phyloP scores from a whole-genome alignment of 2,888 invertebrate genomes.

The Drosophila austrosaltans region DNA sequence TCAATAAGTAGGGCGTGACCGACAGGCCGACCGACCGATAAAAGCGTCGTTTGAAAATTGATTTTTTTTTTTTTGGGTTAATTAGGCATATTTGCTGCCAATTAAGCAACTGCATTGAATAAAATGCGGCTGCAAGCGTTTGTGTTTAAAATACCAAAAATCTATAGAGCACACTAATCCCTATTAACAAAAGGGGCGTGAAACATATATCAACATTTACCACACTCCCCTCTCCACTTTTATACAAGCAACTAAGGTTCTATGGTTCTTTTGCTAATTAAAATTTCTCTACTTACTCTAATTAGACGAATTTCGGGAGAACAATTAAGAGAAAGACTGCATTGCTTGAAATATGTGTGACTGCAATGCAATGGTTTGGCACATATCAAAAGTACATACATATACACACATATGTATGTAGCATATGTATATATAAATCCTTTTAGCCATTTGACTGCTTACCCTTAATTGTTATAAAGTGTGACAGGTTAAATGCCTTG shows the following conservation, averaged over 20 bases:
- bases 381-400: too few species aligned
- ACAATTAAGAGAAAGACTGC: slow-evolving; percentile 27
- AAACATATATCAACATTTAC: too few species aligned
- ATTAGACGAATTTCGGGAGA: background rate
- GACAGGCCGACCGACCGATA: background rate
- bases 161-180: too few species aligned
- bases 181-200: too few species aligned
- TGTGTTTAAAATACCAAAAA: too few species aligned
- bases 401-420: too few species aligned
- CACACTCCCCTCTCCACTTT: too few species aligned
- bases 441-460: slow-evolving; percentile 29
- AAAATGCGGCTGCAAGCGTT: background rate
- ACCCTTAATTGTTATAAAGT: background rate
- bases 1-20: slow-evolving; percentile 32
- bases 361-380: background rate
- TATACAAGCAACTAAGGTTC: background rate
- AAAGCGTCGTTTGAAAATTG: background rate
- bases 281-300: background rate
- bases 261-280: background rate
- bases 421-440: slow-evolving; percentile 17
- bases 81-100: slow-evolving; percentile 1
- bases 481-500: slow-evolving; percentile 7
- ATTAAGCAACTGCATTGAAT: background rate
- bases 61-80: background rate
- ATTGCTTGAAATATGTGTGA: slow-evolving; percentile 16